These are phyloP conservation scores for Diachasma alloeum DNA, from an alignment of 1,140 invertebrate genomes.

Conservation along the genomic window DNA sequence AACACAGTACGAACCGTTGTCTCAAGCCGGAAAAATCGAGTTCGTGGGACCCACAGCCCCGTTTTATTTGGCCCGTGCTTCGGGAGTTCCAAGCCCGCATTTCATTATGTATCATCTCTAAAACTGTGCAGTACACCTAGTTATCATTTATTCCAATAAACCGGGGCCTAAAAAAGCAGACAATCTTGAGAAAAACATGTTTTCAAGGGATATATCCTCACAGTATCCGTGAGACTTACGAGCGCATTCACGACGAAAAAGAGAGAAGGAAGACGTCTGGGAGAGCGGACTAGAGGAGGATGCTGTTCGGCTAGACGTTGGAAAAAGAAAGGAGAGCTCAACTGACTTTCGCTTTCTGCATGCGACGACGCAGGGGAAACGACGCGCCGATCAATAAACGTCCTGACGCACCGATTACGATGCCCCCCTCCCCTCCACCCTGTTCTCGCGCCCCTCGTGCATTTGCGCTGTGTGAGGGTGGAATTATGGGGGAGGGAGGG, in stretches of 20 bases:
- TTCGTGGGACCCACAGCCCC: no score
- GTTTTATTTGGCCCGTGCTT: no score
- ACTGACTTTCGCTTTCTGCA: slow-evolving; percentile 57
- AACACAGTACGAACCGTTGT: no score
- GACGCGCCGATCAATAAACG: slow-evolving; percentile 56
- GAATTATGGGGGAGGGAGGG: slow-evolving; percentile 40
- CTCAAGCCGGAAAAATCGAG: no score
- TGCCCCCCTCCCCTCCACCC: neutral
- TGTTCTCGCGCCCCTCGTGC: slow-evolving; percentile 28
- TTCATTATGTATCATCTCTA: no score
- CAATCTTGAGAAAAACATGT: no score
- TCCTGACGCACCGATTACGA: slow-evolving; percentile 38
- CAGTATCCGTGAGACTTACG: neutral
- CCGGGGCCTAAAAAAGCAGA: no score
- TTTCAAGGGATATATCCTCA: neutral
- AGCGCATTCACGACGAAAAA: neutral
- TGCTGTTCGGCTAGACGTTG: slow-evolving; percentile 40
- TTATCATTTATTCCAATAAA: no score
- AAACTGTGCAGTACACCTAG: no score
- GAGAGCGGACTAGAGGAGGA: slow-evolving; percentile 14
- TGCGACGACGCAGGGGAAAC: slow-evolving; percentile 49
- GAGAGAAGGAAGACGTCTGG: slow-evolving; percentile 4
- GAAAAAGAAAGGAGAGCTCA: slow-evolving; percentile 42
- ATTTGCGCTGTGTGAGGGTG: slow-evolving; percentile 36
- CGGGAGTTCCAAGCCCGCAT: no score